phyloP scores from a whole-genome alignment of 2,797 vertebrate species.

The Sebastes cheni region DNA sequence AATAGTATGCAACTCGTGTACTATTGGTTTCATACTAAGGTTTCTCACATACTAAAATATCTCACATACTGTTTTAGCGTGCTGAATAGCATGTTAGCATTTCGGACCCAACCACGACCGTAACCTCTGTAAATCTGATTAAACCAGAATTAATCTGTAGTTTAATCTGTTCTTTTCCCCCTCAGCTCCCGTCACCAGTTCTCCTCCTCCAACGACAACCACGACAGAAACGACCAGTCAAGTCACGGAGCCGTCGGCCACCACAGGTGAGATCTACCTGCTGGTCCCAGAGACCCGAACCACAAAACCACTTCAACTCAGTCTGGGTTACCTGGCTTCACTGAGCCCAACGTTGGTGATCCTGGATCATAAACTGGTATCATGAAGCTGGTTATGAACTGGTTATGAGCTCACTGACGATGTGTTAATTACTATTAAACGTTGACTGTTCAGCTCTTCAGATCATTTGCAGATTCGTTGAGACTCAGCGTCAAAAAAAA shows the following conservation, averaged over 20 bases:
- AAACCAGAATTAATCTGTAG: background rate
- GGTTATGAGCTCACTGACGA: too few relatives aligned
- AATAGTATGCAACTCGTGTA: too few relatives aligned
- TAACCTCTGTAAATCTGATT: background rate
- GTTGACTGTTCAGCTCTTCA: background rate
- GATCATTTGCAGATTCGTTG: background rate
- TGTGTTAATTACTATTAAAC: background rate
- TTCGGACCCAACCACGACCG: accelerated
- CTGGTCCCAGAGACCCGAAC: background rate
- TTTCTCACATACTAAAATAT: too few relatives aligned
- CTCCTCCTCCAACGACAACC: conserved; percentile 19
- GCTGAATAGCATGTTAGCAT: too few relatives aligned
- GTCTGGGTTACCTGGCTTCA: background rate
- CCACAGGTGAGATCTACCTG: conserved; percentile 37
- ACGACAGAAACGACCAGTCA: background rate
- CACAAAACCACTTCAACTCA: background rate
- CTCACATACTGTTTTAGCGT: too few relatives aligned
- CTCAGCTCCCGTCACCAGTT: conserved; percentile 48
- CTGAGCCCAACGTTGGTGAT: background rate
- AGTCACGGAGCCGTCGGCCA: background rate
- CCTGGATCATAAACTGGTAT: too few relatives aligned
- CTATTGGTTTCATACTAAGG: too few relatives aligned
- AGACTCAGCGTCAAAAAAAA: background rate
- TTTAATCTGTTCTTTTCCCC: background rate
- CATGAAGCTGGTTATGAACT: too few relatives aligned